Percentiles rank a stretch among this genome's conserved stretches.
These are phyloP conservation scores for Stegana nigrithorax DNA, from an alignment of 2,888 invertebrate genomes.

Conservation along the genomic window DNA sequence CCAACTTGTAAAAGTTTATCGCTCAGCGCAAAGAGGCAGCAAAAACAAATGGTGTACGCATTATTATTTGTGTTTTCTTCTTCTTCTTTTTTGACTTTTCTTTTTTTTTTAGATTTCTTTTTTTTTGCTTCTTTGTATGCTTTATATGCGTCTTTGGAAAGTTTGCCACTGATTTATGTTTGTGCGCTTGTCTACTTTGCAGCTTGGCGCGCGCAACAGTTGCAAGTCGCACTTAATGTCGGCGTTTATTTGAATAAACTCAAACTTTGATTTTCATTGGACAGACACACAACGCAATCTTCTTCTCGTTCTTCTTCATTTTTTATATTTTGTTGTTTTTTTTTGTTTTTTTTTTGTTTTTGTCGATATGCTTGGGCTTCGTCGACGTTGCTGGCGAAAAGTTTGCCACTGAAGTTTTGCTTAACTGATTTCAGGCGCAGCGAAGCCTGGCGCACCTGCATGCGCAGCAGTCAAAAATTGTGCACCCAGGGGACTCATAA, in stretches of 20 bases:
- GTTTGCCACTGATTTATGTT: constrained; percentile 50
- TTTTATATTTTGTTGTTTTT: background rate
- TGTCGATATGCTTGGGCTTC: too few species aligned
- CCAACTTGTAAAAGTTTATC: too few species aligned
- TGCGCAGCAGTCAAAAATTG: constrained; percentile 42
- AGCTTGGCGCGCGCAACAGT: constrained; percentile 44
- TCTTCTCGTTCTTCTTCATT: background rate
- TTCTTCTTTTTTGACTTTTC: too few species aligned
- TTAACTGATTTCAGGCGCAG: constrained; percentile 56
- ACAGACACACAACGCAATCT: constrained; percentile 27
- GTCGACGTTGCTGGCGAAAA: constrained; percentile 37
- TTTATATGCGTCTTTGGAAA: constrained; percentile 8
- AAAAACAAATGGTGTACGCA: too few species aligned
- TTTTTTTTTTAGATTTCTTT: too few species aligned
- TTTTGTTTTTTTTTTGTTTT: background rate
- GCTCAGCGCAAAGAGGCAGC: too few species aligned
- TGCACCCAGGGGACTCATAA: constrained; percentile 56
- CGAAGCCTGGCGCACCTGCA: constrained; percentile 5
- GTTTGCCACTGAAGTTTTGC: constrained; percentile 54
- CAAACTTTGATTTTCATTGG: constrained; percentile 52
- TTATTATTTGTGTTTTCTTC: too few species aligned
- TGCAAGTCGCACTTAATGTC: constrained; percentile 59
- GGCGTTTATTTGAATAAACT: constrained; percentile 61
- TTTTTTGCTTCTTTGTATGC: background rate
- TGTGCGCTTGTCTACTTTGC: background rate